A percentile compares a stretch with the other conserved stretches of the same genome.
These are phyloP conservation scores for Andrena camellia DNA, from an alignment of 2,888 invertebrate species.

Conservation along the genomic window DNA sequence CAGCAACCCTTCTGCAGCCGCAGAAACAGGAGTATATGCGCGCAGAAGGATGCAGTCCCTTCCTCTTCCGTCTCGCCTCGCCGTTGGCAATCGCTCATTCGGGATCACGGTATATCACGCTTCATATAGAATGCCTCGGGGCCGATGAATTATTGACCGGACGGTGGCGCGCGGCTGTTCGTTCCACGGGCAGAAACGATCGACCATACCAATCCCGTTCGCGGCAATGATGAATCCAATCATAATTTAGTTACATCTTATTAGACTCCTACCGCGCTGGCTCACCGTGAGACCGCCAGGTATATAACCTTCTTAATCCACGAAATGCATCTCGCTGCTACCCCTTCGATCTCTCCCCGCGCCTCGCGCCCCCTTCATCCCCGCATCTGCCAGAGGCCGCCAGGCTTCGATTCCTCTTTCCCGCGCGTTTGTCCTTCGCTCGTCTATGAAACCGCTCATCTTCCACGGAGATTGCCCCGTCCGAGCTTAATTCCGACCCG, in stretches of 20 bases:
- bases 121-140: constrained; percentile 78
- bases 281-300: constrained; percentile 83
- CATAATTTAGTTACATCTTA: constrained; percentile 85
- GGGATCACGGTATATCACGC: constrained; percentile 83
- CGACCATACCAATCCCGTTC: constrained; percentile 81
- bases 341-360: constrained; percentile 55
- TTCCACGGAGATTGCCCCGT: constrained; percentile 52
- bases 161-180: constrained; percentile 56
- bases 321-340: constrained; percentile 79
- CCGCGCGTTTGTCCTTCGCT: constrained; percentile 58
- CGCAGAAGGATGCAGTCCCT: constrained; percentile 57
- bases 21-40: constrained; percentile 53
- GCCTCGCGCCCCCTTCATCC: constrained; percentile 21
- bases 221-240: constrained; percentile 84
- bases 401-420: constrained; percentile 64
- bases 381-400: constrained; percentile 29
- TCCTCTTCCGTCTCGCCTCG: constrained; percentile 72
- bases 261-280: constrained; percentile 84
- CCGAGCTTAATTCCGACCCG: constrained; percentile 48
- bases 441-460: constrained; percentile 59
- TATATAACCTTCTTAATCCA: constrained; percentile 82
- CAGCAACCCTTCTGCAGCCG: constrained; percentile 41
- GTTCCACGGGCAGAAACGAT: constrained; percentile 70
- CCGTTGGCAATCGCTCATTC: constrained; percentile 82
- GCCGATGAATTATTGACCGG: constrained; percentile 80